These are phyloP conservation scores for Anoncus sp. DNA, from an alignment of 2,888 invertebrate genomes.

Conservation along the genomic window DNA sequence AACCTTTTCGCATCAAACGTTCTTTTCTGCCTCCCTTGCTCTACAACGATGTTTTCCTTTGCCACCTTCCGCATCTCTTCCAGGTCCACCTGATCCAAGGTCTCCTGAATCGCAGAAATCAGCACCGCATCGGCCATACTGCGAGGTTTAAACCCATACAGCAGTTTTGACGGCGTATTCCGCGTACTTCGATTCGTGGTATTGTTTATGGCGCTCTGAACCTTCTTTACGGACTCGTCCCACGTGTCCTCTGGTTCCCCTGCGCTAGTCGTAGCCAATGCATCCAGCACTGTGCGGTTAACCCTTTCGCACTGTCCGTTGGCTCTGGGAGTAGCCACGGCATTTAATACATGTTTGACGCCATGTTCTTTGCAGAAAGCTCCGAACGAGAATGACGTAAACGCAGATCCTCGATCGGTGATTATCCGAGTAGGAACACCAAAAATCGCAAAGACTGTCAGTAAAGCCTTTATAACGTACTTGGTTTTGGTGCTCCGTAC, in stretches of 20 bases:
- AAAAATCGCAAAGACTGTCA: background rate
- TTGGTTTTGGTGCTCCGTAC: too few relatives aligned
- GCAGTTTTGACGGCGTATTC: background rate
- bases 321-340: too few relatives aligned
- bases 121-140: slow-evolving; percentile 54
- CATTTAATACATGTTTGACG: slow-evolving; percentile 72
- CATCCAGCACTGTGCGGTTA: slow-evolving; percentile 73
- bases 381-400: slow-evolving; percentile 76
- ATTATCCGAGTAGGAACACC: slow-evolving; percentile 72
- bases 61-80: too few relatives aligned
- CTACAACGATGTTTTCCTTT: too few relatives aligned
- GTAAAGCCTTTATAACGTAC: background rate
- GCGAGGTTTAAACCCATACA: slow-evolving; percentile 59
- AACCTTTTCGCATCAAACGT: too few relatives aligned
- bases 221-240: slow-evolving; percentile 53
- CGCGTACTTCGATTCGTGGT: slow-evolving; percentile 23
- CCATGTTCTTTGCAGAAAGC: slow-evolving; percentile 73
- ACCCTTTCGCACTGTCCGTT: too few relatives aligned
- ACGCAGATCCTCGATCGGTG: slow-evolving; percentile 79
- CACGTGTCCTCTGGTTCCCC: slow-evolving; percentile 62
- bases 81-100: too few relatives aligned
- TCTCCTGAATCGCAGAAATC: slow-evolving; percentile 43
- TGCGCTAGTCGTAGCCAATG: too few relatives aligned
- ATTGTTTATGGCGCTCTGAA: slow-evolving; percentile 16
- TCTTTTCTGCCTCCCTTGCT: too few relatives aligned